Percentiles rank a stretch among this genome's conserved stretches.
phyloP scores from a whole-genome alignment of 2,888 invertebrate species.

The Synergus gifuensis region DNA sequence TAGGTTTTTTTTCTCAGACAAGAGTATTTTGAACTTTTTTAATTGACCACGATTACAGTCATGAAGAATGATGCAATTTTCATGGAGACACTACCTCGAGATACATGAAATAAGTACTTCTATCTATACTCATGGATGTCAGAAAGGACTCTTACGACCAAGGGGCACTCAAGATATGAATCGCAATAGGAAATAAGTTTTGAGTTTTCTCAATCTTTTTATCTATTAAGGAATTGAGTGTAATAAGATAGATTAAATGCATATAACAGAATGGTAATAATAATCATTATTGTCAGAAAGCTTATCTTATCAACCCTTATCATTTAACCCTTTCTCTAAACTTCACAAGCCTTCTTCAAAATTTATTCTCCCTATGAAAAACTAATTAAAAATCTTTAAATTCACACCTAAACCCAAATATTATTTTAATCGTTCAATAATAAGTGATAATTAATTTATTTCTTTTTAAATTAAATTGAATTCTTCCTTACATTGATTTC shows the following conservation, averaged over 20 bases:
- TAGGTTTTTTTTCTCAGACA: conserved; percentile 10
- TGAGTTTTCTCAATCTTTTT: not conserved
- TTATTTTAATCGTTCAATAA: not conserved
- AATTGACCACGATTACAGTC: conserved; percentile 54
- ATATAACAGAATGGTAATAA: too few species aligned
- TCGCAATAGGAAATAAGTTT: conserved; percentile 22
- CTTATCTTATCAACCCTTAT: too few species aligned
- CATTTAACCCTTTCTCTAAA: too few species aligned
- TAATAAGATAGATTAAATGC: too few species aligned
- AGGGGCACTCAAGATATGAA: conserved; percentile 9
- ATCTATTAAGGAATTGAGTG: too few species aligned
- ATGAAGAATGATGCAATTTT: conserved; percentile 71
- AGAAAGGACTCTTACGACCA: not conserved
- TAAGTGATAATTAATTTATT: not conserved
- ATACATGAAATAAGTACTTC: conserved; percentile 30
- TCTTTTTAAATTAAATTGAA: not conserved
- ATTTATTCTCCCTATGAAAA: too few species aligned
- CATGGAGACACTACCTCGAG: conserved; percentile 51
- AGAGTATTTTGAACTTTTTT: conserved; percentile 54
- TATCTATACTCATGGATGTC: conserved; percentile 14
- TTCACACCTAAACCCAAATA: not conserved
- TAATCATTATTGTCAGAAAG: too few species aligned
- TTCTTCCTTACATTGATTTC: not conserved
- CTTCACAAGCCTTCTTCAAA: too few species aligned
- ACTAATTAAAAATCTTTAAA: too few species aligned